Evolutionary conservation across 2,888 invertebrate genomes (phyloP), one percentile per base, ranked within the genome.

Genomic region (Neria commutata): DNA sequence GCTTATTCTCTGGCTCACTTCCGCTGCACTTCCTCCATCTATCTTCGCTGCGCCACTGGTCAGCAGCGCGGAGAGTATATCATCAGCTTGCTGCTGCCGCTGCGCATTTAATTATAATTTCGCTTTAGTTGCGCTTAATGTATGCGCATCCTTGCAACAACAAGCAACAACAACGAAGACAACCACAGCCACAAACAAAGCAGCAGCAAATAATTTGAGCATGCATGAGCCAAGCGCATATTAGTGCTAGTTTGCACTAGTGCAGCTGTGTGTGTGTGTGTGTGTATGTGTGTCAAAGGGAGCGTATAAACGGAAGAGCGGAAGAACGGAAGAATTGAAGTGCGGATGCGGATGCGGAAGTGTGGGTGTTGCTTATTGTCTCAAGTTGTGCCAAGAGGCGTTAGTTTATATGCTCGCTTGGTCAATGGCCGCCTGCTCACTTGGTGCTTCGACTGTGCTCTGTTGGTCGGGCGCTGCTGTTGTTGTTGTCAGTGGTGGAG

Each of bases 361-460:
- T 71, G 70, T 73, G 71, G 72, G 71, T 71, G 71, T 73, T 71
- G 70, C 69, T 67, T 73, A 71, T 65, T 71, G 65, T 65, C 61
- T 67, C 25, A 26, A 25, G 37, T 34, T 10, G n/a, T n/a, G n/a
- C n/a, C n/a, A n/a, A n/a, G n/a, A n/a, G n/a, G n/a, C n/a, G n/a
- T n/a, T n/a, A n/a, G n/a, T n/a, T n/a, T n/a, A n/a, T n/a, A n/a
- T n/a, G n/a, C n/a, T n/a, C n/a, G n/a, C n/a, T n/a, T n/a, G n/a
- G n/a, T n/a, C n/a, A n/a, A n/a, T n/a, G n/a, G n/a, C n/a, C n/a
- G n/a, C n/a, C n/a, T n/a, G n/a, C n/a, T n/a, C n/a, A n/a, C n/a
- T n/a, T n/a, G n/a, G n/a, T n/a, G n/a, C n/a, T n/a, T n/a, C n/a
- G n/a, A n/a, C n/a, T n/a, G n/a, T n/a, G n/a, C n/a, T n/a, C n/a